A percentile compares a stretch with the other conserved stretches of the same genome.
Evolutionary conservation across 2,888 invertebrate genomes (phyloP).

Genomic region (Rhogogaster chlorosoma): DNA sequence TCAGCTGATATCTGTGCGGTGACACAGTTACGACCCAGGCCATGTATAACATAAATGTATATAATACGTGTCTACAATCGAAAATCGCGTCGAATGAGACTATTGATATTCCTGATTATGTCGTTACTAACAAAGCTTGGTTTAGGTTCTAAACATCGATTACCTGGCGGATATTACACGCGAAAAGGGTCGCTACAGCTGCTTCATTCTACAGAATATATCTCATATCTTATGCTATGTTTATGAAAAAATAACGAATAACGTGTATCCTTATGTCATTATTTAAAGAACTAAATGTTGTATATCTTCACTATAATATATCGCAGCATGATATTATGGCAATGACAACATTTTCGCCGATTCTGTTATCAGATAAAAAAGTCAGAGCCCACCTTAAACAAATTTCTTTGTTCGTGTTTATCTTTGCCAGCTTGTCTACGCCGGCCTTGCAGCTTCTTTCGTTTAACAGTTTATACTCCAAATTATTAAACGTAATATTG

Average conservation of each 20-base stretch:
- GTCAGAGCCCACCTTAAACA: background rate
- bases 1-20: slow-evolving; percentile 39
- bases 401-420: slow-evolving; percentile 34
- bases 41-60: slow-evolving; percentile 1
- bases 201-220: slow-evolving; percentile 11
- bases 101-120: slow-evolving; percentile 45
- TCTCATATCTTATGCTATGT: background rate
- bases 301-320: background rate
- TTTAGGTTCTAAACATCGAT: slow-evolving; percentile 42
- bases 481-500: slow-evolving; percentile 1
- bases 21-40: slow-evolving; percentile 41
- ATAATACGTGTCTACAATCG: slow-evolving; percentile 14
- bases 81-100: slow-evolving; percentile 38
- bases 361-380: slow-evolving; percentile 33
- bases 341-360: background rate
- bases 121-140: slow-evolving; percentile 28
- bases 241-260: background rate
- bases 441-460: slow-evolving; percentile 24
- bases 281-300: background rate
- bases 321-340: background rate
- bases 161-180: slow-evolving; percentile 42
- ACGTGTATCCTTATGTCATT: background rate
- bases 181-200: background rate
- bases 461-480: slow-evolving; percentile 5
- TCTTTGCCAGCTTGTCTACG: slow-evolving; percentile 10